phyloP scores from a whole-genome alignment of 2,797 vertebrate species.

The Bradypodion pumilum region DNA sequence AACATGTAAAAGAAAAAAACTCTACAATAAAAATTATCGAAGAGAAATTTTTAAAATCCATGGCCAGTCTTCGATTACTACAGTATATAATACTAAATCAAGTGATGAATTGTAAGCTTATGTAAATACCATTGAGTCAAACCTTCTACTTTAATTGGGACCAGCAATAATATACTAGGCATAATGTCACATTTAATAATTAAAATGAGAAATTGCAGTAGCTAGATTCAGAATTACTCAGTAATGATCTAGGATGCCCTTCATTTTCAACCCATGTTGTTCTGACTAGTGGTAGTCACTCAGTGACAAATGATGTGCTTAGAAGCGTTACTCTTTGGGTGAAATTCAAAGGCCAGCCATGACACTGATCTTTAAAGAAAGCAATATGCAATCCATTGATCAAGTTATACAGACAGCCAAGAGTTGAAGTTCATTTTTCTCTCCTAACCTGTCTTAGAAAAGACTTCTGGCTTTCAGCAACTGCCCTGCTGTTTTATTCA shows the following conservation, averaged over 20 bases:
- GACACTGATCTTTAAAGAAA: neutral
- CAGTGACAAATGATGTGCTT: neutral
- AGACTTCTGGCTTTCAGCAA: slow-evolving; percentile 58
- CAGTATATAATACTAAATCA: too few relatives aligned
- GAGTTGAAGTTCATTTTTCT: neutral
- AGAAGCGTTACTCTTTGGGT: neutral
- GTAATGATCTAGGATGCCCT: neutral
- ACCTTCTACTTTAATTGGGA: too few relatives aligned
- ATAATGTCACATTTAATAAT: too few relatives aligned
- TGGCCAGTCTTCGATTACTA: too few relatives aligned
- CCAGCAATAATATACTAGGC: too few relatives aligned
- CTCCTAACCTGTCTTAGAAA: slow-evolving; percentile 23
- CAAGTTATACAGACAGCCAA: slow-evolving; percentile 32
- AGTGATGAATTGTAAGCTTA: too few relatives aligned
- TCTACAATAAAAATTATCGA: too few relatives aligned
- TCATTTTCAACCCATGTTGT: too few relatives aligned
- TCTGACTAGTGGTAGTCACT: neutral
- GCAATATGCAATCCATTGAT: neutral
- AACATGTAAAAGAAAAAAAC: neutral
- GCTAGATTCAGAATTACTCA: too few relatives aligned
- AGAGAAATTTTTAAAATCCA: too few relatives aligned
- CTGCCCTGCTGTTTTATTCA: slow-evolving; percentile 58
- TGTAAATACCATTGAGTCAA: too few relatives aligned
- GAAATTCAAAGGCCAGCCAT: neutral
- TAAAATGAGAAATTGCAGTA: too few relatives aligned